Evolutionary conservation across 2,888 invertebrate genomes (phyloP).

Genomic region (Habrosyne pyritoides): DNA sequence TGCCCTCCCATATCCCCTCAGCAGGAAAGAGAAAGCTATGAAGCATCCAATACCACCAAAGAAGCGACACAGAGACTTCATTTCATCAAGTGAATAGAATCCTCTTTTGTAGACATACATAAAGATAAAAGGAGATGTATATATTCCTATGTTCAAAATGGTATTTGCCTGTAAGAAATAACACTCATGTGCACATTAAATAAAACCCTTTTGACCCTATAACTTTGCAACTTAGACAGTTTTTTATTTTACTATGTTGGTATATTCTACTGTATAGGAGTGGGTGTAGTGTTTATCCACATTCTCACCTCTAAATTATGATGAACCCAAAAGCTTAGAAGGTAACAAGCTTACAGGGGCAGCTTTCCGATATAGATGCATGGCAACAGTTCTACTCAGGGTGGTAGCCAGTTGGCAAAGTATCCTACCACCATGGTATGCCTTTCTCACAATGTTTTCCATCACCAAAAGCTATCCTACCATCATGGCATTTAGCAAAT

Average conservation of each 20-base stretch:
- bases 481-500: too few species aligned
- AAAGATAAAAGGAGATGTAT: constrained; percentile 89
- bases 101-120: constrained; percentile 87
- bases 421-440: too few species aligned
- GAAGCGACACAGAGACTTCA: constrained; percentile 79
- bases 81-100: constrained; percentile 49
- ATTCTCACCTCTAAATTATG: too few species aligned
- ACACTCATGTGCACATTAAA: neutral
- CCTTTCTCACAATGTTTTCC: too few species aligned
- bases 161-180: constrained; percentile 57
- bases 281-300: too few species aligned
- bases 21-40: constrained; percentile 85
- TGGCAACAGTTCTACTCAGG: too few species aligned
- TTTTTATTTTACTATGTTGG: neutral
- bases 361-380: too few species aligned
- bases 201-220: neutral
- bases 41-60: constrained; percentile 87
- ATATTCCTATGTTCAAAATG: constrained; percentile 87
- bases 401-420: too few species aligned
- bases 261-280: constrained; percentile 3
- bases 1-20: constrained; percentile 87
- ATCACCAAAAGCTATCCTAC: too few species aligned
- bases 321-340: too few species aligned
- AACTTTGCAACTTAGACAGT: too few species aligned
- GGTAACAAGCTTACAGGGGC: too few species aligned